Percentiles rank a stretch among this genome's conserved stretches.
Conservation (phyloP, 2,797 vertebrate species). For the Microhierax caerulescens region DNA sequence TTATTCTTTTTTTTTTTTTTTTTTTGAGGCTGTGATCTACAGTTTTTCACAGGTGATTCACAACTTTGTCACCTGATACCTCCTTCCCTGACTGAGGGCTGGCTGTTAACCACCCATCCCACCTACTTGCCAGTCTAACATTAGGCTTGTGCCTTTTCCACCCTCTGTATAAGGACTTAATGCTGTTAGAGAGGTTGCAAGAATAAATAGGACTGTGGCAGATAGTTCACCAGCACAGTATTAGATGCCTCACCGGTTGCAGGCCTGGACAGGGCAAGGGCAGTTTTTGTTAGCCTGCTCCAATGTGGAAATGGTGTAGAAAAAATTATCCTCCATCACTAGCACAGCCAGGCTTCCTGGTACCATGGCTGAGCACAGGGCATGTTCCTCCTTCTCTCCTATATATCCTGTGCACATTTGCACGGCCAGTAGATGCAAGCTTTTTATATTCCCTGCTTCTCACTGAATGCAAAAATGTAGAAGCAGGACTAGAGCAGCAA, state of each 20-base stretch:
- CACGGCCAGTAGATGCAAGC: neutral
- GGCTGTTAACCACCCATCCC: neutral
- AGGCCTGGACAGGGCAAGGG: neutral
- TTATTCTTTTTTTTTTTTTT: too few relatives aligned
- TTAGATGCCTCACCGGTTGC: neutral
- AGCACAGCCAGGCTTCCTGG: neutral
- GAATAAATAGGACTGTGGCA: neutral
- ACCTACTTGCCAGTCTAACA: neutral
- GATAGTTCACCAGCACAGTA: neutral
- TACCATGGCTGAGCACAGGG: neutral
- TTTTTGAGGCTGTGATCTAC: neutral
- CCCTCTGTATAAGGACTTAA: neutral
- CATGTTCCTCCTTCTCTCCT: neutral
- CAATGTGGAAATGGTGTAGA: neutral
- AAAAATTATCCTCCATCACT: neutral
- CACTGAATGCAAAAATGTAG: neutral
- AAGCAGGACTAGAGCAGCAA: neutral
- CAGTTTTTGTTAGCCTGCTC: neutral
- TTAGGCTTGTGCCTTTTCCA: neutral
- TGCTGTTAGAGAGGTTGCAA: too few relatives aligned
- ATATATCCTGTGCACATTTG: neutral
- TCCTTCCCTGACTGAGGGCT: neutral
- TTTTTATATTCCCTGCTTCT: neutral
- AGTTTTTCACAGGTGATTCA: neutral
- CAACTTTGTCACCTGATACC: neutral